These are phyloP conservation scores for Macrotus californicus DNA, from an alignment of 2,113 vertebrate genomes.

Conservation along the genomic window DNA sequence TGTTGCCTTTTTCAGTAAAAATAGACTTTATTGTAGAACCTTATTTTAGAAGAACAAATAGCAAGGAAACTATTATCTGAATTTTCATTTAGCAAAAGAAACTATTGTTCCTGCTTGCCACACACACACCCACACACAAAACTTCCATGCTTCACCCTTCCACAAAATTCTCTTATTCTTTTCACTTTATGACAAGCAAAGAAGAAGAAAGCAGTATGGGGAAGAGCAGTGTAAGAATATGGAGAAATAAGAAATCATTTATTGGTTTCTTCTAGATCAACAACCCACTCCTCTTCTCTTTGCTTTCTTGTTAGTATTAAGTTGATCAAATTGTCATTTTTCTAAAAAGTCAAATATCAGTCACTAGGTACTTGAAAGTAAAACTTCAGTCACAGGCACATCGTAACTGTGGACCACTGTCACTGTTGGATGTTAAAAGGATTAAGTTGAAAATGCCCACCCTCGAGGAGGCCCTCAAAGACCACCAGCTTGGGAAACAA, in stretches of 20 bases:
- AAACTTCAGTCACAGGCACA: not conserved
- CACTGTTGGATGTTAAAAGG: not conserved
- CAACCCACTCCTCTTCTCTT: not conserved
- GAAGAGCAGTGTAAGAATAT: not conserved
- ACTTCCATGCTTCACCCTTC: conserved; percentile 21
- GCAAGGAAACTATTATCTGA: not conserved
- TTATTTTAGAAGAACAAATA: not conserved
- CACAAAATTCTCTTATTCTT: not conserved
- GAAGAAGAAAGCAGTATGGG: not conserved
- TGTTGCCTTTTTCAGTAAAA: conserved; percentile 27
- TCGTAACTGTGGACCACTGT: not conserved
- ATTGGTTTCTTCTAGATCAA: not conserved
- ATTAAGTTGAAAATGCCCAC: not conserved
- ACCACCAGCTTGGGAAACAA: not conserved
- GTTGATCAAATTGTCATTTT: not conserved
- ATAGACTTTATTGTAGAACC: not conserved
- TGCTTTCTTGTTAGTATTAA: conserved; percentile 7
- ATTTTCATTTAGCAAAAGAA: conserved; percentile 43
- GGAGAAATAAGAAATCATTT: not conserved
- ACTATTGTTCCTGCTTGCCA: not conserved
- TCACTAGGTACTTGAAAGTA: not conserved
- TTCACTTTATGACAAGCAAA: conserved; percentile 7
- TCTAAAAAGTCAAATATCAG: not conserved
- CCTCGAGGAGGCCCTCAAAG: not conserved
- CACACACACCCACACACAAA: not conserved